These are phyloP conservation scores for Crioceris asparagi DNA, from an alignment of 2,888 invertebrate species.

Conservation along the genomic window DNA sequence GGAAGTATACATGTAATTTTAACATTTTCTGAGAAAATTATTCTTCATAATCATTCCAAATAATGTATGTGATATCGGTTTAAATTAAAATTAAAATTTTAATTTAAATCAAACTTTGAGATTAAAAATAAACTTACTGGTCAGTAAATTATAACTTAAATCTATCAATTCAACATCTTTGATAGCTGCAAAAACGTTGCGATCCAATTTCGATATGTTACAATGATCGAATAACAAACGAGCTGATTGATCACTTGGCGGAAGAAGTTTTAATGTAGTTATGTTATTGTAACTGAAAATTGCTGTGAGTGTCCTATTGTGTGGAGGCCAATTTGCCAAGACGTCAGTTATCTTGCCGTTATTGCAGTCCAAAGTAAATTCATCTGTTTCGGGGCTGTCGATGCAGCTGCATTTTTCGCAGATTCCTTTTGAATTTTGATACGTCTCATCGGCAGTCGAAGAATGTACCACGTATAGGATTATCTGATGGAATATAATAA, in stretches of 20 bases:
- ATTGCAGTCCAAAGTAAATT: slow-evolving; percentile 30
- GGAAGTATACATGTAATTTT: too few species aligned
- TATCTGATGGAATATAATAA: slow-evolving; percentile 12
- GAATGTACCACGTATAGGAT: slow-evolving; percentile 8
- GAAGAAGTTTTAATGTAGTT: slow-evolving; percentile 37
- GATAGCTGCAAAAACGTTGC: slow-evolving; percentile 43
- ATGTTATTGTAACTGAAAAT: slow-evolving; percentile 49
- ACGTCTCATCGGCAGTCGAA: slow-evolving; percentile 14
- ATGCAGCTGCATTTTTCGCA: slow-evolving; percentile 29
- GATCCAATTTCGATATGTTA: slow-evolving; percentile 41
- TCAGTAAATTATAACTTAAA: slow-evolving; percentile 46
- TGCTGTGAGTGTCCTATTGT: slow-evolving; percentile 38
- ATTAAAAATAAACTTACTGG: slow-evolving; percentile 42
- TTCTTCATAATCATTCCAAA: background rate
- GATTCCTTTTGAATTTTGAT: slow-evolving; percentile 19
- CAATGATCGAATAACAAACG: slow-evolving; percentile 46
- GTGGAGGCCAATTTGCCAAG: slow-evolving; percentile 35
- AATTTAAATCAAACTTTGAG: background rate
- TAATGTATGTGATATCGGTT: background rate
- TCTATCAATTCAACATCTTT: slow-evolving; percentile 44
- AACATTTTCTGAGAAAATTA: background rate
- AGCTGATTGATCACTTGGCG: slow-evolving; percentile 38
- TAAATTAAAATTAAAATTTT: background rate
- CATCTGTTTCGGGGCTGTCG: slow-evolving; percentile 21
- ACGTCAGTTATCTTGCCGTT: slow-evolving; percentile 23